Percentiles rank a stretch among this genome's conserved stretches.
phyloP scores from a whole-genome alignment of 53 echinoderm and acorn worm genomes.

The Henricia sp. region DNA sequence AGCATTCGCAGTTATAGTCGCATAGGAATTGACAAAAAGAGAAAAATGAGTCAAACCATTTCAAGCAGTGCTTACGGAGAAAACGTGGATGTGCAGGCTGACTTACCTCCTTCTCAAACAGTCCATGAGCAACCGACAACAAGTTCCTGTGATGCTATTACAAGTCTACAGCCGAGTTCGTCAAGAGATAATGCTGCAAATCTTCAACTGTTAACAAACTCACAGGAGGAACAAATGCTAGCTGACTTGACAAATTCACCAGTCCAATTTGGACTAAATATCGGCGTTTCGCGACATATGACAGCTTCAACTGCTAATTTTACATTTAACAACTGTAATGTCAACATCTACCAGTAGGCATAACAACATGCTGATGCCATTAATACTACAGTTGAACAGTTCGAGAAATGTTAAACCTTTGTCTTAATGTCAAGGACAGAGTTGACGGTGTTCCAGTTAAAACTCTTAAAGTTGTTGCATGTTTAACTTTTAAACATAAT shows the following conservation, averaged over 20 bases:
- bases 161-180: background rate
- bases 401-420: no score
- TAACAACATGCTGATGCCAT: no score
- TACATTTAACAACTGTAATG: no score
- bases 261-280: no score
- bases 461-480: no score
- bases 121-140: background rate
- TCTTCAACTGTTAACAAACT: background rate
- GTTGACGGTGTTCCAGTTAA: no score
- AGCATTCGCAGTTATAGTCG: background rate
- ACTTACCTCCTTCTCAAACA: background rate
- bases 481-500: no score
- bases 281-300: no score
- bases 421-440: no score
- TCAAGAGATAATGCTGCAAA: background rate
- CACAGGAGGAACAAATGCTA: background rate
- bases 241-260: conserved; percentile 2
- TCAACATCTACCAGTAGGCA: no score
- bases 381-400: no score
- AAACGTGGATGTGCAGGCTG: background rate
- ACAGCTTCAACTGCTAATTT: no score
- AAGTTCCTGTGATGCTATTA: conserved; percentile 4
- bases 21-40: background rate
- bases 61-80: background rate
- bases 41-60: conserved; percentile 1